Evolutionary conservation across 2,113 vertebrate species (phyloP), one percentile per base, ranked within the genome.

Genomic region (Anguilla japonica): DNA sequence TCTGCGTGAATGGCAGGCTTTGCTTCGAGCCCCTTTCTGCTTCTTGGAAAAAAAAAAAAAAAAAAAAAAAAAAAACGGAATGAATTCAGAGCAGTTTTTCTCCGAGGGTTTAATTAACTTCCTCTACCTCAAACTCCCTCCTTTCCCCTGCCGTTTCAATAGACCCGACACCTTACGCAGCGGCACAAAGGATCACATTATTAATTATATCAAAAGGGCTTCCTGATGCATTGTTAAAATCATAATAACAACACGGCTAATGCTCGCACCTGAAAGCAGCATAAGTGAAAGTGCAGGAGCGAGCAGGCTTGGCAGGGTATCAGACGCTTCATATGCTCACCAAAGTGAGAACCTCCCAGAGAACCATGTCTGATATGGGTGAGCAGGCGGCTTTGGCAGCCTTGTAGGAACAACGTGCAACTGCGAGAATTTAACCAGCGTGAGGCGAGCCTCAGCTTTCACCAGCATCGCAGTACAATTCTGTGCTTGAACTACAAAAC

Each of bases 21-120:
- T 53, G 41, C 67, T 79, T 78, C 67, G 7, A 53, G 84, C 0
- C 71, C 75, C 40, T 29, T 85, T 79, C 83, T 83, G 29, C 60
- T 39, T 46, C 34, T 60, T 79, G 43, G 57, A 60, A 79, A 84
- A 83, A 34, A 34, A 34, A 34, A 34, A 34, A 34, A 34, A 34
- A 34, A 34, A 34, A 34, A 34, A n/a, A 34, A 34, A 34, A 34
- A 46, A 79, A 46, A 46, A 1, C 43, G 1, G 43, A 46, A 22
- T 53, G n/a, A 83, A 40, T 78, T 20, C 8, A 20, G 53, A 50
- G 9, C 15, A 39, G 63, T 46, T 75, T 53, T 79, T 83, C 71
- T 87, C 85, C 20, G 4, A 79, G 46, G 71, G 46, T 83, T 83
- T 83, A 83, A 87, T 83, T 87, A 87, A 83, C 82, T 79, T 78